Percentiles rank a stretch among this genome's conserved stretches.
These are phyloP conservation scores for Charina bottae DNA, from an alignment of 2,113 vertebrate genomes.

Conservation along the genomic window DNA sequence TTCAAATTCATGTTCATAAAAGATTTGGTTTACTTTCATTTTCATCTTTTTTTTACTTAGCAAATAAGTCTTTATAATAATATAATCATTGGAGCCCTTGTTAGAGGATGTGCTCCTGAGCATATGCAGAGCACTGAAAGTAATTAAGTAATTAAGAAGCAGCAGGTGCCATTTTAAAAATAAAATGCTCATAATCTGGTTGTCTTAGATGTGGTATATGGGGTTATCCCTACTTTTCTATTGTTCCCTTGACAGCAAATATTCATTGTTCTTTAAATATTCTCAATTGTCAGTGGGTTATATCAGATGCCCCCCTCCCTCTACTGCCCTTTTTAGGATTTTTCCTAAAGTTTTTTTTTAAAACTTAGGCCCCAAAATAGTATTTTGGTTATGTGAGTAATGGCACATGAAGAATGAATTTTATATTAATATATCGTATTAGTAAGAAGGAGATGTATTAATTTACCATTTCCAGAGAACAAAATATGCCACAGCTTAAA, in stretches of 20 bases:
- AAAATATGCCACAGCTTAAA: constrained; percentile 55
- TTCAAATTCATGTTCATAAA: background rate
- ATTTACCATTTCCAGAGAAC: constrained; percentile 34
- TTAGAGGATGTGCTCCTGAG: background rate
- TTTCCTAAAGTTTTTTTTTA: background rate
- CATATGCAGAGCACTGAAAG: background rate
- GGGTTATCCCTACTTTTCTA: background rate
- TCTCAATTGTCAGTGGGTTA: background rate
- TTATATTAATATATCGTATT: background rate
- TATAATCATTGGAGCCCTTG: background rate
- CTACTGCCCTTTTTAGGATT: background rate
- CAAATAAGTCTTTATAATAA: background rate
- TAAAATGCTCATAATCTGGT: background rate
- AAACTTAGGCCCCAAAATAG: background rate
- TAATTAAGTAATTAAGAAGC: background rate
- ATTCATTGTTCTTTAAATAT: background rate
- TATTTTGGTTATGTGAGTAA: background rate
- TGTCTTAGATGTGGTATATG: background rate
- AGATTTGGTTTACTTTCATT: background rate
- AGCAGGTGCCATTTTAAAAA: background rate
- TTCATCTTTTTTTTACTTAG: background rate
- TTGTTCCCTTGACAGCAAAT: background rate
- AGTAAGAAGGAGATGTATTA: constrained; percentile 51
- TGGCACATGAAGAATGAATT: background rate
- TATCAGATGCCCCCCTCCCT: background rate